Evolutionary conservation across 2,888 invertebrate species (phyloP), one percentile per base, ranked within the genome.

Genomic region (Hylaea fasciaria): DNA sequence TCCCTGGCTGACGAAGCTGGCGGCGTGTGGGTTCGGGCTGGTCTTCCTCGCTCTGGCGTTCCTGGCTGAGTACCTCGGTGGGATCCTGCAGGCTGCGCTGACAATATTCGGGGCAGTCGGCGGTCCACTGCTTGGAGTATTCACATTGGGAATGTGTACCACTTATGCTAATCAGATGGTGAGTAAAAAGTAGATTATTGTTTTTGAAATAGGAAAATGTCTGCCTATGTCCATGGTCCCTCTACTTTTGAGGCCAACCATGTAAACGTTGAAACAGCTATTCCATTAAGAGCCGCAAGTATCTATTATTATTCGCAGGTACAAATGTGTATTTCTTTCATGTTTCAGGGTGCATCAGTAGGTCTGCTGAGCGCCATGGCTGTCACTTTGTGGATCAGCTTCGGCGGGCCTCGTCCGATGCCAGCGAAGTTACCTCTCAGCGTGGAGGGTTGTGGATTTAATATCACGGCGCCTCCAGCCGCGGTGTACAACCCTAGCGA

Each of bases 81-180:
- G 97, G 0, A 93, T 98, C n/a, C 90, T 98, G n/a, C 97, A 97
- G 86, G 96, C 96, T 0, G 94, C 97, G 0, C 87, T 97, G 9
- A 97, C 97, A 0, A 96, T 97, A 68, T 97, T 98, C 76, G 97
- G 97, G 0, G 95, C 97, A 0, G 95, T 97, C 2, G 97, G 97
- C 0, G 98, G 98, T 0, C 98, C 98, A 0, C 82, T 97, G n/a
- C 87, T 98, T 22, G 97, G 96, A 0, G 89, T 98, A 0, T 98
- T 98, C 80, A 95, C 97, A 0, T 87, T 97, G 29, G 98, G 98
- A 70, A 97, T 98, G 96, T 95, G 95, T 68, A 95, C 95, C 40
- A 94, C 95, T 12, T 93, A 87, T 53, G 95, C 95, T 5, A 96
- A 95, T 78, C 94, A 97, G 84, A 92, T 88, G 82, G 95, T 95